phyloP scores from a whole-genome alignment of 1,140 invertebrate species.

The Aleiodes sp. region DNA sequence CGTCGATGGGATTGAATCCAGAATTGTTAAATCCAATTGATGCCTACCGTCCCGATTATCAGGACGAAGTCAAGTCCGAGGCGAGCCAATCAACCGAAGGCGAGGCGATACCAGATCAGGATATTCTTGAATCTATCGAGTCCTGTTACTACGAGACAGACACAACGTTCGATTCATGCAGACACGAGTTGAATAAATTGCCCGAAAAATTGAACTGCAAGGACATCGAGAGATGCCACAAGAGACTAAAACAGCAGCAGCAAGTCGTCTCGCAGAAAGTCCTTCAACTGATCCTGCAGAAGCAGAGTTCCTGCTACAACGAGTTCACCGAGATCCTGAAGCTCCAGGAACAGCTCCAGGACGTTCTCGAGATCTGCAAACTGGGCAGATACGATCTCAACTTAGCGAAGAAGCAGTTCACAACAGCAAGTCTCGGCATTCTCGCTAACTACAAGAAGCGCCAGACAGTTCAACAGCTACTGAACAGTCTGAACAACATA shows the following conservation, averaged over 20 bases:
- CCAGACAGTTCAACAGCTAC: constrained; percentile 79
- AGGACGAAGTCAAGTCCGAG: constrained; percentile 48
- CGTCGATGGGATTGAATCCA: constrained; percentile 58
- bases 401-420: constrained; percentile 82
- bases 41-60: constrained; percentile 34
- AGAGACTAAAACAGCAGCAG: constrained; percentile 77
- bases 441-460: constrained; percentile 87
- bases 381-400: constrained; percentile 76
- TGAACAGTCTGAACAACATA: constrained; percentile 83
- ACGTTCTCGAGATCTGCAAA: constrained; percentile 76
- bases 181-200: constrained; percentile 78
- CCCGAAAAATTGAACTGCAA: constrained; percentile 71
- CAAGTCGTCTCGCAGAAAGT: constrained; percentile 91
- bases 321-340: constrained; percentile 85
- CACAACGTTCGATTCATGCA: constrained; percentile 72
- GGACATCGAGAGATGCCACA: constrained; percentile 74
- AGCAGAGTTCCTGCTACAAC: constrained; percentile 83
- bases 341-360: constrained; percentile 78
- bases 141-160: constrained; percentile 72
- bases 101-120: constrained; percentile 75
- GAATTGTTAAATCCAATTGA: constrained; percentile 54
- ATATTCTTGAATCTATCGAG: constrained; percentile 78
- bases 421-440: constrained; percentile 84
- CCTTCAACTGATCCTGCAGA: constrained; percentile 88
- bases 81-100: constrained; percentile 52